Conservation (phyloP, 2,797 vertebrate genomes). For the Parauchenoglanis punctatus region DNA sequence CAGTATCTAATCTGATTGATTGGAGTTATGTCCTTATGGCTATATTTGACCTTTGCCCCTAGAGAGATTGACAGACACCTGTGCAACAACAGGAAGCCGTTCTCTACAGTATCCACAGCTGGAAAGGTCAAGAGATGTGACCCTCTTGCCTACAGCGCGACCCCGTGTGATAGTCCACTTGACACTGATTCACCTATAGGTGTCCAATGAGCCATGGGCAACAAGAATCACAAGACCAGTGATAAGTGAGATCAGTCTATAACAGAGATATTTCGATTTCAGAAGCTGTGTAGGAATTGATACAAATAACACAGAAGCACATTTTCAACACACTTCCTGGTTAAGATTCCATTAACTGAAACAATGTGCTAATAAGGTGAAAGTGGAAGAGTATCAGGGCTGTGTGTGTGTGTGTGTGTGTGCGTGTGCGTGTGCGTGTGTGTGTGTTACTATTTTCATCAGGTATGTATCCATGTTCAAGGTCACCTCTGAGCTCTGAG, state of each 20-base stretch:
- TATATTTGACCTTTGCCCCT: slow-evolving; percentile 67
- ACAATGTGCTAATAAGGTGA: slow-evolving; percentile 31
- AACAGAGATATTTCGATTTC: slow-evolving; percentile 56
- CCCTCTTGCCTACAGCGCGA: slow-evolving; percentile 56
- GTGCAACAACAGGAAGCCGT: slow-evolving; percentile 57
- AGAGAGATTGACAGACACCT: slow-evolving; percentile 67
- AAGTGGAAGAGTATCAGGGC: not conserved
- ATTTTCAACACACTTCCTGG: not conserved
- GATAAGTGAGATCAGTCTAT: slow-evolving; percentile 76
- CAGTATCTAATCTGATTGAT: slow-evolving; percentile 15
- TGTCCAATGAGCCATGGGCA: slow-evolving; percentile 34
- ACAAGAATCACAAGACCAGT: slow-evolving; percentile 52
- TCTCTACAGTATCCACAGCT: slow-evolving; percentile 59
- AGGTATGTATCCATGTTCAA: slow-evolving; percentile 51
- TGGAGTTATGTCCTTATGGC: slow-evolving; percentile 24
- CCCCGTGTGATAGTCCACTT: slow-evolving; percentile 75
- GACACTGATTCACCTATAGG: slow-evolving; percentile 67
- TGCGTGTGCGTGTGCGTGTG: slow-evolving; percentile 28
- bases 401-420: not conserved
- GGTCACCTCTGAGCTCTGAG: slow-evolving; percentile 46
- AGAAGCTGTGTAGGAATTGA: not conserved
- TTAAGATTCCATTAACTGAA: slow-evolving; percentile 8
- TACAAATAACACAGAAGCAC: slow-evolving; percentile 19
- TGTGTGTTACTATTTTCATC: slow-evolving; percentile 35
- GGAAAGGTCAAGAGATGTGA: slow-evolving; percentile 70